phyloP scores from a whole-genome alignment of 2,113 vertebrate species.

The Eurystomus gularis region DNA sequence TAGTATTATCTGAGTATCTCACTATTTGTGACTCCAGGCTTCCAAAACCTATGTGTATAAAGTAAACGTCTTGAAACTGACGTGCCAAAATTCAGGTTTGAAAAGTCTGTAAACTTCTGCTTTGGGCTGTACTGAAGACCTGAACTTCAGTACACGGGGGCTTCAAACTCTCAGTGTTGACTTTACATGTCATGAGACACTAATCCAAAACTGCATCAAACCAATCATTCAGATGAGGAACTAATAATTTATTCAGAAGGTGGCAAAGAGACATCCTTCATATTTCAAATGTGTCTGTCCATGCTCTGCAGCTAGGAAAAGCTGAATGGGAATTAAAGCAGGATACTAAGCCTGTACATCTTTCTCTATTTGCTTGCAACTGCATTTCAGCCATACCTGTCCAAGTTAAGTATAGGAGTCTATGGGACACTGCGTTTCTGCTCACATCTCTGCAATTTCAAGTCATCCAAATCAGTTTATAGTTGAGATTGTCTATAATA shows the following conservation, averaged over 20 bases:
- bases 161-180: not conserved
- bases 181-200: not conserved
- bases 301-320: not conserved
- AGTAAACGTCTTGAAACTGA: not conserved
- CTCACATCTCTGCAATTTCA: not conserved
- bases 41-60: not conserved
- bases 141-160: not conserved
- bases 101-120: not conserved
- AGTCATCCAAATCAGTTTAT: not conserved
- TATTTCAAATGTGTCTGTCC: not conserved
- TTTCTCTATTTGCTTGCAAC: not conserved
- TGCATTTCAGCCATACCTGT: not conserved
- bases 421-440: not conserved
- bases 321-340: not conserved
- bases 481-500: not conserved
- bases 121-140: not conserved
- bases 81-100: not conserved
- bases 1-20: not conserved
- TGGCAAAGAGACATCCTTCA: constrained; percentile 3
- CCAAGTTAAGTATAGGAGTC: not conserved
- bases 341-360: not conserved
- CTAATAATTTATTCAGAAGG: not conserved
- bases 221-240: not conserved
- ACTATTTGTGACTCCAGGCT: not conserved
- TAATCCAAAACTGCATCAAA: not conserved